Percentiles rank a stretch among this genome's conserved stretches.
These are phyloP conservation scores for Pampus argenteus DNA, from an alignment of 2,797 vertebrate species.

Conservation along the genomic window DNA sequence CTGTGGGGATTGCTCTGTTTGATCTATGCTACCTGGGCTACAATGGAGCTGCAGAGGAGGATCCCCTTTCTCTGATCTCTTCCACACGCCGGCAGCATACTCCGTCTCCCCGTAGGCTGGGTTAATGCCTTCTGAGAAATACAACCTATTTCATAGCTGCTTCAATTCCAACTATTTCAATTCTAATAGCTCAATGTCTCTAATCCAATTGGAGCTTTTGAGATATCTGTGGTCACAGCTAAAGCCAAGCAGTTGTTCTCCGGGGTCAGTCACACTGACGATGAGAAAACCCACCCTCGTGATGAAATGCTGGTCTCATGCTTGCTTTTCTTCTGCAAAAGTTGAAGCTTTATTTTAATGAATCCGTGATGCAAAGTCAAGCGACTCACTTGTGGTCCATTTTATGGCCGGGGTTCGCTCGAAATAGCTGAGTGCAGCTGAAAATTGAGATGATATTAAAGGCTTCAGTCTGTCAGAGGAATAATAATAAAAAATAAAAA, in stretches of 20 bases:
- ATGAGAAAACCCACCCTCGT: constrained; percentile 34
- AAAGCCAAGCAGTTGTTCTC: constrained; percentile 40
- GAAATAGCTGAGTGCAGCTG: background rate
- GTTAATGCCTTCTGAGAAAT: constrained; percentile 73
- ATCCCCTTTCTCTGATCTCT: constrained; percentile 76
- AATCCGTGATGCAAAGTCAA: background rate
- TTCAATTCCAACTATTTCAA: constrained; percentile 59
- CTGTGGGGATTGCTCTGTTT: constrained; percentile 77
- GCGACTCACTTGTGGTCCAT: background rate
- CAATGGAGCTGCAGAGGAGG: constrained; percentile 75
- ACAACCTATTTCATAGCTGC: constrained; percentile 62
- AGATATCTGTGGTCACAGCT: constrained; percentile 54
- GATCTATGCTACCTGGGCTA: constrained; percentile 80
- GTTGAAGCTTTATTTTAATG: constrained; percentile 23
- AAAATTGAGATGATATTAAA: constrained; percentile 1
- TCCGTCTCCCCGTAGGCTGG: constrained; percentile 58
- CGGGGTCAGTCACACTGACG: constrained; percentile 34
- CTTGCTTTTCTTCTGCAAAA: constrained; percentile 24
- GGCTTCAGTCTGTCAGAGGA: background rate
- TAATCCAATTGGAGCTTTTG: constrained; percentile 70
- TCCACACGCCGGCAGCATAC: constrained; percentile 60
- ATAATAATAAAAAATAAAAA: too few relatives aligned
- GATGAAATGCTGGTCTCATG: constrained; percentile 34
- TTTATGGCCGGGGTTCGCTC: constrained; percentile 5
- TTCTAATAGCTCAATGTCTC: constrained; percentile 61